Conservation (phyloP, 2,113 vertebrate genomes). For the Leucopternis melanops region DNA sequence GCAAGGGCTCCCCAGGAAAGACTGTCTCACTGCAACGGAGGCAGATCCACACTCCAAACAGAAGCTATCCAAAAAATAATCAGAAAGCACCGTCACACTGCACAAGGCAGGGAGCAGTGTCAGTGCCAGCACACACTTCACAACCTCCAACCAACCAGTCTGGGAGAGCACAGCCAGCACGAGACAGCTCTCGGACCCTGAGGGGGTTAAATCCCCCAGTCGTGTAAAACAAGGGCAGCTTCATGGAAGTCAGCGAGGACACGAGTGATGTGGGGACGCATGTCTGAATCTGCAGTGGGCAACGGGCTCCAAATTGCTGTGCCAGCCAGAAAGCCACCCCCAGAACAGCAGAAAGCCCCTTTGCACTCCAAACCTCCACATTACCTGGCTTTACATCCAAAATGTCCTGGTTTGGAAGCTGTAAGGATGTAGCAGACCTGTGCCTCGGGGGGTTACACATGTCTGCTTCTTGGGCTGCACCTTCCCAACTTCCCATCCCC, state of each 20-base stretch:
- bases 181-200: rapidly evolving
- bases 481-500: neutral
- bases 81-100: rapidly evolving
- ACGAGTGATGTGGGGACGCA: rapidly evolving
- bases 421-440: rapidly evolving
- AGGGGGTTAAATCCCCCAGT: neutral
- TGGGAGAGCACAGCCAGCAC: neutral
- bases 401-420: rapidly evolving
- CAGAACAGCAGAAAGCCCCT: neutral
- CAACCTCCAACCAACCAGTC: rapidly evolving
- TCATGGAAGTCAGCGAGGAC: neutral
- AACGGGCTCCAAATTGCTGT: rapidly evolving
- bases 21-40: neutral
- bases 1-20: neutral
- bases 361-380: neutral
- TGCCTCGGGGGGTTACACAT: rapidly evolving
- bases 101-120: neutral
- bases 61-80: neutral
- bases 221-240: neutral
- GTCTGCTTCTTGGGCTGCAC: rapidly evolving
- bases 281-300: neutral
- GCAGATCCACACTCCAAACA: neutral
- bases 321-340: neutral
- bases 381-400: neutral
- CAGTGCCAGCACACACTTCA: rapidly evolving